Percentiles rank a stretch among this genome's conserved stretches.
These are phyloP conservation scores for Petroica traversi DNA, from an alignment of 2,113 vertebrate species.

Conservation along the genomic window DNA sequence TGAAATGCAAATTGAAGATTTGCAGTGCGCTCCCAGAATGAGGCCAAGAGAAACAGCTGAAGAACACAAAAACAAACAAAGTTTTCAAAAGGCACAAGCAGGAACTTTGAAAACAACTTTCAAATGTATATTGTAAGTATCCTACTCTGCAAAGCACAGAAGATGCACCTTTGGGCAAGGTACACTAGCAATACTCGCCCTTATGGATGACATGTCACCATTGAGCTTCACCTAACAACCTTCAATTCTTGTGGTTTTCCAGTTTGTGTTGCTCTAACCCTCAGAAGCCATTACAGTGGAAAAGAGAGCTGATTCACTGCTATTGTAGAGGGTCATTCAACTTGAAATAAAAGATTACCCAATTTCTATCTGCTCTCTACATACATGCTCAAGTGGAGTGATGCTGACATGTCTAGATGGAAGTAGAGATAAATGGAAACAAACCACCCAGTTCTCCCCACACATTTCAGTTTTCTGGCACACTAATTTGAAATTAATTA, in stretches of 20 bases:
- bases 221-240: not conserved
- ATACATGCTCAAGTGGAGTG: not conserved
- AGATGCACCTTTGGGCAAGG: not conserved
- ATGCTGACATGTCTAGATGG: not conserved
- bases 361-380: not conserved
- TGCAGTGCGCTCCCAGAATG: not conserved
- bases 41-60: not conserved
- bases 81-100: not conserved
- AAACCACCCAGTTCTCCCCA: not conserved
- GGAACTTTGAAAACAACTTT: not conserved
- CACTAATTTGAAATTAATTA: not conserved
- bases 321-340: not conserved
- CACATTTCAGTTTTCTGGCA: not conserved
- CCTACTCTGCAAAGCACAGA: not conserved
- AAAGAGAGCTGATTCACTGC: not conserved
- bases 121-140: rapidly evolving
- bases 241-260: not conserved
- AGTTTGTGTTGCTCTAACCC: not conserved
- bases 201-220: rapidly evolving
- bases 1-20: not conserved
- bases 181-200: not conserved
- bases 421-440: not conserved
- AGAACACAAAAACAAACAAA: not conserved
- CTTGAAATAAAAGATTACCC: not conserved
- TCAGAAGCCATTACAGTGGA: not conserved